phyloP scores from a whole-genome alignment of 2,113 vertebrate genomes.

The Melanotaenia duboulayi region DNA sequence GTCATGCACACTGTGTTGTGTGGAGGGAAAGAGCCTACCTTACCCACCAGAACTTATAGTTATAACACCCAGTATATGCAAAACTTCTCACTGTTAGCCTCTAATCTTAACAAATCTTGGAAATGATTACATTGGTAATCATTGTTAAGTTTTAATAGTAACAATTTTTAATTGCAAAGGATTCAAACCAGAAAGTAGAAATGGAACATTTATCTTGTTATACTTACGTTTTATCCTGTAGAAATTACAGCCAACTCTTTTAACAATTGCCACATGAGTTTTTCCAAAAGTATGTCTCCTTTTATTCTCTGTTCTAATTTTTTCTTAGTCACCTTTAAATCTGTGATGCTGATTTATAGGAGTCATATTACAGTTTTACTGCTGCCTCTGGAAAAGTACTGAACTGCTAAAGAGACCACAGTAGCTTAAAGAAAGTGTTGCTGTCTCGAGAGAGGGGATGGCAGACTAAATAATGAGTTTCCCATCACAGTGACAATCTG shows the following conservation, averaged over 20 bases:
- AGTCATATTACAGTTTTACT: constrained; percentile 56
- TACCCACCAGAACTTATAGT: neutral
- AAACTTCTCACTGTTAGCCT: neutral
- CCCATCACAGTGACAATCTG: constrained; percentile 63
- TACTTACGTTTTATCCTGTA: constrained; percentile 18
- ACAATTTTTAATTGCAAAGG: constrained; percentile 15
- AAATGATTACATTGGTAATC: neutral
- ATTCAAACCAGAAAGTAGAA: too few relatives aligned
- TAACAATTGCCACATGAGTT: constrained; percentile 54
- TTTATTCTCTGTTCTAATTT: constrained; percentile 40
- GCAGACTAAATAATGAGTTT: constrained; percentile 79
- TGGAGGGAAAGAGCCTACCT: neutral
- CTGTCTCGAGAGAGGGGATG: constrained; percentile 59
- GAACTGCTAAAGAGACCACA: constrained; percentile 50
- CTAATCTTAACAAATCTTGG: neutral
- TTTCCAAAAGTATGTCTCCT: constrained; percentile 36
- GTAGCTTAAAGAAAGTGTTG: constrained; percentile 45
- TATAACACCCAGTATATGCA: constrained; percentile 6
- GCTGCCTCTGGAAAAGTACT: constrained; percentile 47
- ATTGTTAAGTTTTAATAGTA: neutral
- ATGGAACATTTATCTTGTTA: constrained; percentile 16
- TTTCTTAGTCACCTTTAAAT: constrained; percentile 54
- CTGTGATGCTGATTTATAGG: constrained; percentile 66
- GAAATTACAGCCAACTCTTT: constrained; percentile 27
- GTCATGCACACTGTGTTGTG: neutral